phyloP scores from a whole-genome alignment of 2,888 invertebrate species.

The Oegoconia quadripuncta region DNA sequence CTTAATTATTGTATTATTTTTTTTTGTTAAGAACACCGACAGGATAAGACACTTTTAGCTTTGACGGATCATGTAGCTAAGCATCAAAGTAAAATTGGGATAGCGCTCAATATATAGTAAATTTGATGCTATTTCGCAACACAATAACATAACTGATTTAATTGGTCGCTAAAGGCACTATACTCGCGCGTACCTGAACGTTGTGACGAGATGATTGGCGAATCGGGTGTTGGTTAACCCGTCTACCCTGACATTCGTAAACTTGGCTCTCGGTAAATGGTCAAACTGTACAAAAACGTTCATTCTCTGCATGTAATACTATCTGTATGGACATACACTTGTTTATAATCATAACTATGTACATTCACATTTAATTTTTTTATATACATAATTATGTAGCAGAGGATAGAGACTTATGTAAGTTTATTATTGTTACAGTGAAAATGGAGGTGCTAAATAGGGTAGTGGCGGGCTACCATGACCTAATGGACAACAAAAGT shows the following conservation, averaged over 20 bases:
- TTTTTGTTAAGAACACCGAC: too few relatives aligned
- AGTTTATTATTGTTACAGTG: slow-evolving; percentile 54
- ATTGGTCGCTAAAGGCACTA: too few relatives aligned
- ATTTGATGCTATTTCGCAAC: too few relatives aligned
- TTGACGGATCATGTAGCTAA: too few relatives aligned
- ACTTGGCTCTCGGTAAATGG: slow-evolving; percentile 35
- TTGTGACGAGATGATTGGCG: slow-evolving; percentile 20
- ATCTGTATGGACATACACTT: too few relatives aligned
- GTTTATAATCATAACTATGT: too few relatives aligned
- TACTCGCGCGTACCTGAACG: slow-evolving; percentile 1
- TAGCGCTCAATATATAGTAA: too few relatives aligned
- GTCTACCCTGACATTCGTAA: slow-evolving; percentile 64
- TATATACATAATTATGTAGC: too few relatives aligned
- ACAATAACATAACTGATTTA: too few relatives aligned
- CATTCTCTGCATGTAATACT: slow-evolving; percentile 30
- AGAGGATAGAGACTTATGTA: slow-evolving; percentile 11
- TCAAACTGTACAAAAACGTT: slow-evolving; percentile 27
- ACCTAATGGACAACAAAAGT: slow-evolving; percentile 91
- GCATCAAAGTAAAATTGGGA: too few relatives aligned
- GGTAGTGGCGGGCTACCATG: slow-evolving; percentile 83
- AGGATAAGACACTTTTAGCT: too few relatives aligned
- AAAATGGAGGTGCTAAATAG: slow-evolving; percentile 81
- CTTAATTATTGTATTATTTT: too few relatives aligned
- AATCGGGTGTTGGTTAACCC: slow-evolving; percentile 24
- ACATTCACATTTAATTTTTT: not conserved